These are phyloP conservation scores for Sparus aurata DNA, from an alignment of 2,797 vertebrate genomes.

Conservation along the genomic window DNA sequence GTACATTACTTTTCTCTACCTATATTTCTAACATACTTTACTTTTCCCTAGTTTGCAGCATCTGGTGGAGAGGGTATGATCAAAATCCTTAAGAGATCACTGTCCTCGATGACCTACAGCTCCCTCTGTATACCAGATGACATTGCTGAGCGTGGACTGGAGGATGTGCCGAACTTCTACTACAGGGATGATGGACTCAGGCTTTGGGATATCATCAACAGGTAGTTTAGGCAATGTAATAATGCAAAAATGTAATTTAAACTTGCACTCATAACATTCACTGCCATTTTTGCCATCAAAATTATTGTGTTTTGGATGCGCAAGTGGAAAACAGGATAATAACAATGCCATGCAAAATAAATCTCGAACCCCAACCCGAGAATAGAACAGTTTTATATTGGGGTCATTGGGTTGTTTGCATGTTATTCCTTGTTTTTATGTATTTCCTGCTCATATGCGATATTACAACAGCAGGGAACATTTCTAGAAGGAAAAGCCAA, in stretches of 20 bases:
- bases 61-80: constrained; percentile 58
- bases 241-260: neutral
- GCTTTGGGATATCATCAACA: constrained; percentile 81
- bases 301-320: neutral
- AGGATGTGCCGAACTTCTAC: constrained; percentile 81
- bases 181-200: constrained; percentile 86
- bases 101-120: constrained; percentile 68
- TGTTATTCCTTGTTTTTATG: neutral
- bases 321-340: neutral
- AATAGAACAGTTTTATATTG: neutral
- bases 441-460: constrained; percentile 9
- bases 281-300: neutral
- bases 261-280: too few relatives aligned
- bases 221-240: constrained; percentile 55
- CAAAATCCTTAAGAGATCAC: constrained; percentile 39
- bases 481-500: neutral
- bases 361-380: neutral
- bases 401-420: neutral
- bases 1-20: neutral
- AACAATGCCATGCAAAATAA: neutral
- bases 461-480: neutral
- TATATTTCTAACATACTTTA: neutral
- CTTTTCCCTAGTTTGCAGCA: constrained; percentile 52
- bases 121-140: constrained; percentile 72
- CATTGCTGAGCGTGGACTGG: constrained; percentile 58